Conservation (phyloP, 2,113 vertebrate species). For the Rhinogobius similis region DNA sequence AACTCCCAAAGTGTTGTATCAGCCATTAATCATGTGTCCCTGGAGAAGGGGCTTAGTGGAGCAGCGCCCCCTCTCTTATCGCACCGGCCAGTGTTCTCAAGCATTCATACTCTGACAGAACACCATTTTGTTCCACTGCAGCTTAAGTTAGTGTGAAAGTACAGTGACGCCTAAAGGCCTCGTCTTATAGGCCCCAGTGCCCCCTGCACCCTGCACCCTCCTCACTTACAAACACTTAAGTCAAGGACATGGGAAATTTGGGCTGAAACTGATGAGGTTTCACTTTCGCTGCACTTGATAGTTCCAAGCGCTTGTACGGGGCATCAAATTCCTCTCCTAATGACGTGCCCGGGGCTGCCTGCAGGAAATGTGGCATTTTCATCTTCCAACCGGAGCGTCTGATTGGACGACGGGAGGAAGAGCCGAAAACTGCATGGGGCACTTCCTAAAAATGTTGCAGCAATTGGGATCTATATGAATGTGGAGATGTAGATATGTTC, state of each 20-base stretch:
- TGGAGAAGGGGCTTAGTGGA: conserved; percentile 47
- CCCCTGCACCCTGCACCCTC: conserved; percentile 22
- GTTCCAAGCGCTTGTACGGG: conserved; percentile 88
- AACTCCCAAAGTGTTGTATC: conserved; percentile 63
- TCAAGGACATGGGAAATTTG: conserved; percentile 89
- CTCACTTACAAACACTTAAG: conserved; percentile 72
- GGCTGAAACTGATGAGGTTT: conserved; percentile 91
- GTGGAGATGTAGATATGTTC: conserved; percentile 9
- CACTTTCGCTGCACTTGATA: conserved; percentile 92
- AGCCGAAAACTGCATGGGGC: conserved; percentile 39
- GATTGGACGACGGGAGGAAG: conserved; percentile 66
- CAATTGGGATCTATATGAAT: conserved; percentile 12
- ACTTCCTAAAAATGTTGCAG: conserved; percentile 22
- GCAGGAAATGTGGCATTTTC: conserved; percentile 94
- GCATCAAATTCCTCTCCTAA: conserved; percentile 97
- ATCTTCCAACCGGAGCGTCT: conserved; percentile 83
- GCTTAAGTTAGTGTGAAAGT: conserved; percentile 76
- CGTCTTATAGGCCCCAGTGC: conserved; percentile 77
- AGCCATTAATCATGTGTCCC: conserved; percentile 70
- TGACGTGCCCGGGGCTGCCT: conserved; percentile 94
- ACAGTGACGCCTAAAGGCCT: conserved; percentile 99
- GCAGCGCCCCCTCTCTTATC: conserved; percentile 56
- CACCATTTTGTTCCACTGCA: conserved; percentile 72
- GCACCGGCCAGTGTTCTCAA: conserved; percentile 61
- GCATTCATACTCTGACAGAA: conserved; percentile 65